These are phyloP conservation scores for Melieria omissa DNA, from an alignment of 2,888 invertebrate genomes.

Conservation along the genomic window DNA sequence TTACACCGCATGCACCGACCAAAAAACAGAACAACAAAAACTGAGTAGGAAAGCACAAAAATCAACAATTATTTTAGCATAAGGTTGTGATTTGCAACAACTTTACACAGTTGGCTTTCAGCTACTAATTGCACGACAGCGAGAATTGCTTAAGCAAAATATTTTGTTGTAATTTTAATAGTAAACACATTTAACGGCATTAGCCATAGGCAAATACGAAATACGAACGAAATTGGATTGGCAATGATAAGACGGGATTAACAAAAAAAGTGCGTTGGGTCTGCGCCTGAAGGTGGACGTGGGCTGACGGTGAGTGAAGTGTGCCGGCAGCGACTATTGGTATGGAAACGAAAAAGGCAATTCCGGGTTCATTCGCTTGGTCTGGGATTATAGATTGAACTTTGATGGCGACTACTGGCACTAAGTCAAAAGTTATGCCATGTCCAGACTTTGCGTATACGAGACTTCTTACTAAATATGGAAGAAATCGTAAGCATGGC, in stretches of 20 bases:
- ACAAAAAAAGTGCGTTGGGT: background rate
- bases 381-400: too few species aligned
- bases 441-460: too few species aligned
- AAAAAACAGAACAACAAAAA: conserved; percentile 7
- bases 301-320: too few species aligned
- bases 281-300: too few species aligned
- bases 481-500: too few species aligned
- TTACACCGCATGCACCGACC: background rate
- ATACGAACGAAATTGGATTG: background rate
- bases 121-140: background rate
- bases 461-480: too few species aligned
- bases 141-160: background rate
- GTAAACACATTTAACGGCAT: background rate
- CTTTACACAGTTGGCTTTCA: conserved; percentile 3
- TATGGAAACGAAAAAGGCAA: too few species aligned
- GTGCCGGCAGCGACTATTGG: too few species aligned
- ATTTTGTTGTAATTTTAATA: background rate
- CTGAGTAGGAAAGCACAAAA: background rate
- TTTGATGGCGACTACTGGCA: too few species aligned
- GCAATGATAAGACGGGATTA: background rate
- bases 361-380: too few species aligned
- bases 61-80: conserved; percentile 27
- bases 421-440: too few species aligned
- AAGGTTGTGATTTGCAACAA: conserved; percentile 21
- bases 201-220: too few species aligned